These are phyloP conservation scores for Oryzias woworae DNA, from an alignment of 2,113 vertebrate genomes.

Conservation along the genomic window DNA sequence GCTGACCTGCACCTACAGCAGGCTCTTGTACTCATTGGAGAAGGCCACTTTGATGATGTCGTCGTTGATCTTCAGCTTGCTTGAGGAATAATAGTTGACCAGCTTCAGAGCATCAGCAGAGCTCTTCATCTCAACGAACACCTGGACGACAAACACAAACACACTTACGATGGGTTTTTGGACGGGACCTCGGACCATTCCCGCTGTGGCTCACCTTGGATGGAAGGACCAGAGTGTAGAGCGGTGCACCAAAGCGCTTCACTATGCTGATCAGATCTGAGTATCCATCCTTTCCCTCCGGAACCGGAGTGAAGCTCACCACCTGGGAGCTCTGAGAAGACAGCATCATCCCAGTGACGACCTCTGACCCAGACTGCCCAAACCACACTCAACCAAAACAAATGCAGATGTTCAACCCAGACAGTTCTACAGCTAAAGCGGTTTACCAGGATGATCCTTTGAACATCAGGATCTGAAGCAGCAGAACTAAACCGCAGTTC, in stretches of 20 bases:
- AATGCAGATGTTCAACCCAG: too few relatives aligned
- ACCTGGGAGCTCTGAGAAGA: constrained; percentile 61
- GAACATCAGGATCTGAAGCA: too few relatives aligned
- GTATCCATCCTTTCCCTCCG: constrained; percentile 49
- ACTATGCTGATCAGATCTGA: constrained; percentile 63
- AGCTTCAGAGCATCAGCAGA: constrained; percentile 66
- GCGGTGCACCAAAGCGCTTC: constrained; percentile 68
- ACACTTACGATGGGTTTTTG: not conserved
- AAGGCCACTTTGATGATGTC: not conserved
- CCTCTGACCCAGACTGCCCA: too few relatives aligned
- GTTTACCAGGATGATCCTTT: too few relatives aligned
- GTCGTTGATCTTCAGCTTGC: not conserved
- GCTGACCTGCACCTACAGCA: constrained; percentile 55
- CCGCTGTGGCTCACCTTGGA: constrained; percentile 49
- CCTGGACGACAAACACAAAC: constrained; percentile 36
- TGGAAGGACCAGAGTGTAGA: constrained; percentile 65
- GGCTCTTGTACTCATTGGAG: not conserved
- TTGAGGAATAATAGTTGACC: constrained; percentile 34
- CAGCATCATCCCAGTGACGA: not conserved
- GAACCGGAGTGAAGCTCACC: constrained; percentile 69
- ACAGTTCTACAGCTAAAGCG: too few relatives aligned
- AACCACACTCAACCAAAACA: too few relatives aligned
- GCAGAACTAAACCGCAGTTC: too few relatives aligned
- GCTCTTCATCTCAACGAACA: constrained; percentile 70
- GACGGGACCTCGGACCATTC: not conserved